Percentiles rank a stretch among this genome's conserved stretches.
Conservation (phyloP, 2,888 invertebrate species). For the Acleris sparsana region DNA sequence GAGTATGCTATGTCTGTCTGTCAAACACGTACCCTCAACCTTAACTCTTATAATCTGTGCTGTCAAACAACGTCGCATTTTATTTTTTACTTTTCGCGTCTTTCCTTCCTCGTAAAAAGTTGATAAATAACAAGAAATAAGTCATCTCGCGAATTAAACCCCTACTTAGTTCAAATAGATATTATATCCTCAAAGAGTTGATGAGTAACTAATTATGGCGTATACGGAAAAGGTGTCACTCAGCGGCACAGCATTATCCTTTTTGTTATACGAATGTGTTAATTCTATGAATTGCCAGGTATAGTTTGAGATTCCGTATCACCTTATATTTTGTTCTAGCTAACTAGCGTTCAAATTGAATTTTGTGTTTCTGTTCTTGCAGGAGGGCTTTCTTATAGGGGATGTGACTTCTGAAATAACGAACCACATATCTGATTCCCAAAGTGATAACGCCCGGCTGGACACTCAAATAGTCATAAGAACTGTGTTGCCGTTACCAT, state of each 20-base stretch:
- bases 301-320: slow-evolving; percentile 41
- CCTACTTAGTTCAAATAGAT: not conserved
- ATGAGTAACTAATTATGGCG: slow-evolving; percentile 53
- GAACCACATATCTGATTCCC: slow-evolving; percentile 87
- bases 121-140: slow-evolving; percentile 13
- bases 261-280: slow-evolving; percentile 87
- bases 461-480: slow-evolving; percentile 85
- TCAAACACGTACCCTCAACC: too few species aligned
- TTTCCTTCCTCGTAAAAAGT: slow-evolving; percentile 1
- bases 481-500: slow-evolving; percentile 84
- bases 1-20: too few species aligned
- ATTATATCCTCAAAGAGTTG: slow-evolving; percentile 5
- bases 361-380: slow-evolving; percentile 43
- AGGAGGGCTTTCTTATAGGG: slow-evolving; percentile 87
- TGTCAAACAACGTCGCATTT: slow-evolving; percentile 13
- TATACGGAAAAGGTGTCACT: slow-evolving; percentile 80
- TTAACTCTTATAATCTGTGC: not conserved
- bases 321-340: not conserved
- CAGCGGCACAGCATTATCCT: slow-evolving; percentile 86
- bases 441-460: slow-evolving; percentile 84
- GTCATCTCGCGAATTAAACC: slow-evolving; percentile 2
- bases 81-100: slow-evolving; percentile 28
- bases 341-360: slow-evolving; percentile 2
- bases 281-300: slow-evolving; percentile 85
- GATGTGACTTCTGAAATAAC: slow-evolving; percentile 85